A percentile compares a stretch with the other conserved stretches of the same genome.
Conservation (phyloP, 2,113 vertebrate genomes). For the Channa maculata region DNA sequence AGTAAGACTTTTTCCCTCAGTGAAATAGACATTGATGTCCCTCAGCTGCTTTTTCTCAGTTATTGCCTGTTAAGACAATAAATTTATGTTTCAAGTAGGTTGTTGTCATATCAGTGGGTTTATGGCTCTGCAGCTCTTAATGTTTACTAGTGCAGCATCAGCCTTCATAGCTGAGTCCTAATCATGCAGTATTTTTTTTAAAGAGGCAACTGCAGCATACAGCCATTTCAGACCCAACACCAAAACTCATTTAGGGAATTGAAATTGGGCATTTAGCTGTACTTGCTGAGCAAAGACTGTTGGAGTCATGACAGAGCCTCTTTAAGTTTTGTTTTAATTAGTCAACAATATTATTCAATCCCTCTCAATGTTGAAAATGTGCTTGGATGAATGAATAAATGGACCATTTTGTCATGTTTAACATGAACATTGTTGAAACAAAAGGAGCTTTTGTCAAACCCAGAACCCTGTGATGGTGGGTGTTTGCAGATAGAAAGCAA, state of each 20-base stretch:
- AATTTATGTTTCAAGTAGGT: conserved; percentile 27
- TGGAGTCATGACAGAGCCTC: conserved; percentile 39
- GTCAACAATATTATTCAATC: conserved; percentile 36
- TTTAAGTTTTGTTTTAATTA: conserved; percentile 41
- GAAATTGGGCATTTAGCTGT: conserved; percentile 47
- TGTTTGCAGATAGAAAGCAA: background rate
- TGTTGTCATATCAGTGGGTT: conserved; percentile 26
- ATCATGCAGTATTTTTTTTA: conserved; percentile 29
- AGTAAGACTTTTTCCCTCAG: conserved; percentile 7
- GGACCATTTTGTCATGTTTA: conserved; percentile 16
- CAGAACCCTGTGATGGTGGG: background rate
- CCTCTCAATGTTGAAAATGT: conserved; percentile 6
- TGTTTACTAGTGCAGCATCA: conserved; percentile 20
- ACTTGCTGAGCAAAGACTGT: conserved; percentile 45
- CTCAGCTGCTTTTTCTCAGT: background rate
- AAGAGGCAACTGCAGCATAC: conserved; percentile 24
- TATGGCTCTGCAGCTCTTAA: conserved; percentile 25
- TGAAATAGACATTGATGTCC: conserved; percentile 45
- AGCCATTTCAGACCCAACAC: conserved; percentile 39
- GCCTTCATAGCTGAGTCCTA: conserved; percentile 28
- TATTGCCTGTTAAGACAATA: conserved; percentile 44
- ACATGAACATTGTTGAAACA: conserved; percentile 25
- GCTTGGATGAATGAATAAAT: conserved; percentile 22
- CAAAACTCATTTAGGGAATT: conserved; percentile 54
- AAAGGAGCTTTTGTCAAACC: background rate